Conservation (phyloP, 1,140 invertebrate species). For the Drosophila gunungcola region DNA sequence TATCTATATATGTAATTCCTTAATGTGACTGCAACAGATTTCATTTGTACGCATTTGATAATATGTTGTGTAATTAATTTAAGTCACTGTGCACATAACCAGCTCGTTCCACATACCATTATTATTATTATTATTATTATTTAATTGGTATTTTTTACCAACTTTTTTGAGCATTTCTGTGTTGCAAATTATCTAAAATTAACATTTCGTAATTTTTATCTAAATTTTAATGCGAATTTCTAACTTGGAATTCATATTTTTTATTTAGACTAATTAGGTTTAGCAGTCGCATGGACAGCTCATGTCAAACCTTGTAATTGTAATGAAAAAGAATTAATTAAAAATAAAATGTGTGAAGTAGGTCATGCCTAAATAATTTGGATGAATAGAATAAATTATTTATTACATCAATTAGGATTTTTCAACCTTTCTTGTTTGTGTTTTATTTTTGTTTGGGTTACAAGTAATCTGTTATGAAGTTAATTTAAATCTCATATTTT, state of each 20-base stretch:
- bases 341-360: not conserved
- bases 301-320: constrained; percentile 3
- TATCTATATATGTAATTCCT: not conserved
- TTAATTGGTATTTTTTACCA: constrained; percentile 23
- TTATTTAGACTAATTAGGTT: constrained; percentile 34
- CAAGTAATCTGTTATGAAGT: not conserved
- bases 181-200: not conserved
- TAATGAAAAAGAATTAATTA: not conserved
- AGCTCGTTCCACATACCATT: not conserved
- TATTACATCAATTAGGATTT: not conserved
- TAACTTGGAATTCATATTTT: not conserved
- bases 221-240: not conserved
- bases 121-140: constrained; percentile 27
- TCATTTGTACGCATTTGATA: constrained; percentile 59
- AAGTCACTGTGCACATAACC: constrained; percentile 45
- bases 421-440: not conserved
- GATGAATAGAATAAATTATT: constrained; percentile 5
- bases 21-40: constrained; percentile 45
- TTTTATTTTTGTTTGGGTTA: not conserved
- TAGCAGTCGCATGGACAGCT: constrained; percentile 33
- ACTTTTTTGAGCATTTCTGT: constrained; percentile 6
- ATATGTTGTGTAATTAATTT: constrained; percentile 63
- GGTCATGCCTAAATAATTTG: not conserved
- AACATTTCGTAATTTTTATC: not conserved
- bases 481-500: not conserved